These are phyloP conservation scores for Drosophila athabasca DNA, from an alignment of 1,140 invertebrate species.

Conservation along the genomic window DNA sequence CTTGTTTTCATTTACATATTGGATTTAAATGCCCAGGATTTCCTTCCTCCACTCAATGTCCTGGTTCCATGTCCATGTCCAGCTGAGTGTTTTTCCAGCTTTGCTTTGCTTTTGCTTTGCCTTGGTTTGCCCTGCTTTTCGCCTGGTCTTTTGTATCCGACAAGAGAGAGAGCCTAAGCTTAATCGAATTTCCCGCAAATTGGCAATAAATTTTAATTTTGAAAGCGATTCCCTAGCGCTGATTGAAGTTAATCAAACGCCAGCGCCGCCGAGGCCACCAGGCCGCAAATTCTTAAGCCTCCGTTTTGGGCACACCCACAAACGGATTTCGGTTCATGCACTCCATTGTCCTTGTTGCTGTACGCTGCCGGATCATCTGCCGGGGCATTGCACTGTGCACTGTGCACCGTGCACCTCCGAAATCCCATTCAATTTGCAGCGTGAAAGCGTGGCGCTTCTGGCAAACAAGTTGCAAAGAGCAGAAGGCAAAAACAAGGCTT, in stretches of 20 bases:
- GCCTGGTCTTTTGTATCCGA: constrained; percentile 35
- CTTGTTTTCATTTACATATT: constrained; percentile 75
- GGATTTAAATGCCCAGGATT: constrained; percentile 75
- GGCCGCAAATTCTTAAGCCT: constrained; percentile 23
- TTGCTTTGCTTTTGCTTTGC: constrained; percentile 2
- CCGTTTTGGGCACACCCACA: constrained; percentile 12
- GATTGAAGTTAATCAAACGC: constrained; percentile 73
- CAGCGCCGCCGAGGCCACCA: constrained; percentile 5
- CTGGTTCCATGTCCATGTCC: constrained; percentile 39
- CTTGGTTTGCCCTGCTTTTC: constrained; percentile 12
- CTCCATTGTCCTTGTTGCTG: constrained; percentile 38
- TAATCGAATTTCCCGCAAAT: constrained; percentile 83
- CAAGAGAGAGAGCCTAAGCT: constrained; percentile 52
- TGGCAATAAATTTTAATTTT: constrained; percentile 83
- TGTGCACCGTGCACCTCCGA: constrained; percentile 30
- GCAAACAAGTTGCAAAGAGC: constrained; percentile 72
- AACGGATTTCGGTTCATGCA: constrained; percentile 36
- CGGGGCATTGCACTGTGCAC: constrained; percentile 52
- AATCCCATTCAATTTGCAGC: constrained; percentile 70
- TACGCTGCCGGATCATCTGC: not conserved
- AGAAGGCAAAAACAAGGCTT: constrained; percentile 70
- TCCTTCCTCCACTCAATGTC: constrained; percentile 13
- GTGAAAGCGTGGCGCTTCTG: constrained; percentile 44
- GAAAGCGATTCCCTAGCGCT: constrained; percentile 62
- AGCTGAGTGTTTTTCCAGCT: constrained; percentile 67